Conservation (phyloP, 2,888 invertebrate species). For the Ommatoiulus sabulosus region DNA sequence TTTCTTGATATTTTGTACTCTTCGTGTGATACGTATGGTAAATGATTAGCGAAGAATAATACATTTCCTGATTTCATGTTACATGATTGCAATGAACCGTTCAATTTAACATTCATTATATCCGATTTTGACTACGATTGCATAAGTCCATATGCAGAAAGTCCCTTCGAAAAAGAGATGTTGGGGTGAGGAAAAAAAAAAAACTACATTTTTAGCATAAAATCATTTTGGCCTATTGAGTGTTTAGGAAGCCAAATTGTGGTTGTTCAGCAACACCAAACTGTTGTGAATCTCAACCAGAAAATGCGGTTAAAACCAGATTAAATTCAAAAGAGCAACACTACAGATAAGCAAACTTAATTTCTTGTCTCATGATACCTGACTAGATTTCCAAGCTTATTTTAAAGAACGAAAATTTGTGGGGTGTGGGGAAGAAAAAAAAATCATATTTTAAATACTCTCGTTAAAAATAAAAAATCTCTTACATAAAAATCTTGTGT, state of each 20-base stretch:
- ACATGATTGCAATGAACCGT: too few relatives aligned
- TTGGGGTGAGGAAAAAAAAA: background rate
- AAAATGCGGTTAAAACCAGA: background rate
- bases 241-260: background rate
- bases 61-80: too few relatives aligned
- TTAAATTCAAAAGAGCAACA: background rate
- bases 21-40: too few relatives aligned
- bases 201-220: background rate
- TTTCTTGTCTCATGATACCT: constrained; percentile 19
- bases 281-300: background rate
- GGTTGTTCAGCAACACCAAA: background rate
- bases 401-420: constrained; percentile 4
- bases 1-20: too few relatives aligned
- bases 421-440: background rate
- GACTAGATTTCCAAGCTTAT: constrained; percentile 41
- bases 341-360: constrained; percentile 32
- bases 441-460: constrained; percentile 26
- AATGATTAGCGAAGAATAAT: too few relatives aligned
- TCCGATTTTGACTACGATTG: background rate
- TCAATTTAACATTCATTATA: background rate
- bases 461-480: constrained; percentile 24
- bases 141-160: background rate
- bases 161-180: background rate
- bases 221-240: background rate
- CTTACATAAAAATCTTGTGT: constrained; percentile 3